Base-by-base conservation (phyloP, 2,888 invertebrate genomes). In the Spodoptera littoralis region DNA sequence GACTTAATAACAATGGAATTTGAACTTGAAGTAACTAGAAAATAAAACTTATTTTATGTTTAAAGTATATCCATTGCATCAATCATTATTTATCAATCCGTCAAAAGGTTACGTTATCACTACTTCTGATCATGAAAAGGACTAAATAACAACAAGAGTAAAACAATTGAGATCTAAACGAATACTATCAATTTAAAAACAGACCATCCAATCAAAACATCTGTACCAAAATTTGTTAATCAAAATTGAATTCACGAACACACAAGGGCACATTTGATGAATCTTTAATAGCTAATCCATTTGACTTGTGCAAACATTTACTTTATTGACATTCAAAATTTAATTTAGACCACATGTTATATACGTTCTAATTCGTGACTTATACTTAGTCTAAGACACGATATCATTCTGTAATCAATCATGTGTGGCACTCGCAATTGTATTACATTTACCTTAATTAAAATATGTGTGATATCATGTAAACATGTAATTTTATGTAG, bases 291-390 rank as follows among this genome's bases (percentile, higher is more conserved):
- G 13, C 9, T 44, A 49, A 54, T 54, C 13, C 22, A 50, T 36
- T n/a, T 48, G 18, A 47, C 42, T 13, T 11, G 9, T n/a, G 51
- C 18, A 30, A 51, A 60, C 53, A 57, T 54, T 22, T 67, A 77
- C 80, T 69, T 73, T 70, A 81, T 78, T 79, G 79, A 65, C 79
- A 79, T 73, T 70, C 68, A 66, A 50, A 11, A 66, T 54, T 67
- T 66, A 48, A 62, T 48, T 54, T 48, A 51, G 8, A 36, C 9
- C 73, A 81, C 18, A 18, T 18, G 18, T 18, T 22, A 41, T 1
- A 43, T 76, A 76, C 81, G 81, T 80, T 87, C 85, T 77, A 84
- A 80, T 82, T 85, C 90, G 88, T 89, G 90, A 90, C 83, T 82
- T 65, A 79, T 70, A 73, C 61, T 60, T 52, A 74, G 64, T 75